These are phyloP conservation scores for Chrysotoxum bicinctum DNA, from an alignment of 2,888 invertebrate species.

Conservation along the genomic window DNA sequence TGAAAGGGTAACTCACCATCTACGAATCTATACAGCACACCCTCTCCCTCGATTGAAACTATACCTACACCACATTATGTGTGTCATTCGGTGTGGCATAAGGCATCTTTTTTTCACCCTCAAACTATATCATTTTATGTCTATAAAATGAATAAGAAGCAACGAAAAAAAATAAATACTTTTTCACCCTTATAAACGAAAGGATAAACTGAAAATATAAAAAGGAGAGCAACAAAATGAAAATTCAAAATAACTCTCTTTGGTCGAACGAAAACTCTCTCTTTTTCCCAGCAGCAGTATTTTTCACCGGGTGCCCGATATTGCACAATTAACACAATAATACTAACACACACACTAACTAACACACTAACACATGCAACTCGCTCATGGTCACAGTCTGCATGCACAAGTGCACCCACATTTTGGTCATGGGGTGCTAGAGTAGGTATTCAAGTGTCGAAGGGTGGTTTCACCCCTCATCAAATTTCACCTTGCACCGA, in stretches of 20 bases:
- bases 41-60: slow-evolving; percentile 18
- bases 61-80: slow-evolving; percentile 43
- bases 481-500: slow-evolving; percentile 59
- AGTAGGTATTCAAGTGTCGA: background rate
- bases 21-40: background rate
- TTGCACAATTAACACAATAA: slow-evolving; percentile 46
- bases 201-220: slow-evolving; percentile 30
- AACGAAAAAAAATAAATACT: background rate
- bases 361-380: background rate
- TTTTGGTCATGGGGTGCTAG: background rate
- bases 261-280: slow-evolving; percentile 58
- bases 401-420: slow-evolving; percentile 55
- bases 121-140: slow-evolving; percentile 10
- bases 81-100: slow-evolving; percentile 66
- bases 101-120: slow-evolving; percentile 58
- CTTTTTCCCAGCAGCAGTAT: slow-evolving; percentile 48
- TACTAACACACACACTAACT: background rate
- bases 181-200: slow-evolving; percentile 20
- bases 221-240: slow-evolving; percentile 41
- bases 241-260: slow-evolving; percentile 69
- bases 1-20: background rate
- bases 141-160: background rate
- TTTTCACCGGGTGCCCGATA: slow-evolving; percentile 72
- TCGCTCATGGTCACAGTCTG: slow-evolving; percentile 44
- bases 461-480: slow-evolving; percentile 57